Base-by-base conservation (phyloP, 2,113 vertebrate genomes). In the Ancistrus triradiatus region DNA sequence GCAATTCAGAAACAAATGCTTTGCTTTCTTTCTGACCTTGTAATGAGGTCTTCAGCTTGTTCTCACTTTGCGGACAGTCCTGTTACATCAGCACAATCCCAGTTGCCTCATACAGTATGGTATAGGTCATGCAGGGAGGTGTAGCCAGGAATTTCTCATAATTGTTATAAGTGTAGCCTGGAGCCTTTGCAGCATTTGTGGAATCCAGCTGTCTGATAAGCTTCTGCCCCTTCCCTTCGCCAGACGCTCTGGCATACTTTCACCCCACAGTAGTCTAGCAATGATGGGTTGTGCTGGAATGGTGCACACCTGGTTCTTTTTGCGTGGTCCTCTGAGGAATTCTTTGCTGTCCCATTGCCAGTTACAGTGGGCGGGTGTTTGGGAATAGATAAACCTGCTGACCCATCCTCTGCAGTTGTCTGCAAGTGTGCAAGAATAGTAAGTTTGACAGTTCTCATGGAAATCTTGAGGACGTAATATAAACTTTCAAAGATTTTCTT, bases 221-320 rank as follows among this genome's bases (percentile, higher is more conserved):
- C 6, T 38, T 62, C 71, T 43, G 50, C 73, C 6, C 15, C 33
- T 4, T 44, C 67, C 52, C 50, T 59, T 15, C 15, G 59, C 56
- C 77, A 82, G 75, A 78, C 77, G 6, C 66, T 70, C 70, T 80
- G 76, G 81, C 79, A 84, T 83, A 77, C 74, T 84, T 85, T 75
- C 38, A 24, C 74, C 28, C 74, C 58, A 71, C 77, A 68, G 48
- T 60, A 73, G 68, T 74, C 75, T 63, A 7, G 51, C 60, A 51
- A 48, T 63, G 44, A 69, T 42, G 51, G 51, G 59, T 33, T 69
- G 31, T 53, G 14, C 38, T 40, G 72, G 70, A 77, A 75, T 58
- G 77, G 69, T 65, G 74, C 78, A 83, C 84, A 86, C 77, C 84
- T 86, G 85, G 75, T 83, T 68, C 22, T 2, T 7, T 6, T 21